Conservation (phyloP, 1,140 invertebrate species). For the Drosophila pruinosa region DNA sequence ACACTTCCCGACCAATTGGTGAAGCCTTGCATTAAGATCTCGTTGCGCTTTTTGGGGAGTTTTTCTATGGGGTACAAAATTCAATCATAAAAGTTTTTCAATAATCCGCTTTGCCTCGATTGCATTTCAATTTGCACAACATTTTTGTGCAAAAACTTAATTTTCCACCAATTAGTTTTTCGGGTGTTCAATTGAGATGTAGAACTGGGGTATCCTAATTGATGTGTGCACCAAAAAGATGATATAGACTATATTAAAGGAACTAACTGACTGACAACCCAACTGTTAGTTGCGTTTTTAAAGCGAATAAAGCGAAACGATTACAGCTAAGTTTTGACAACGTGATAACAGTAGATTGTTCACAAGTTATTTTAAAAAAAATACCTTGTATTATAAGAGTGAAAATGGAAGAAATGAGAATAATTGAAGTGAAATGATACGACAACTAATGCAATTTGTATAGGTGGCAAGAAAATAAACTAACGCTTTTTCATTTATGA, state of each 20-base stretch:
- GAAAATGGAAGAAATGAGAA: too few species aligned
- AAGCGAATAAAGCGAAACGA: too few species aligned
- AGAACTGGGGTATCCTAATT: slow-evolving; percentile 42
- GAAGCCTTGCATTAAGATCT: slow-evolving; percentile 49
- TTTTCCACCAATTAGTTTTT: slow-evolving; percentile 80
- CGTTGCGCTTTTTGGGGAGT: slow-evolving; percentile 55
- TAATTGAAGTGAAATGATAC: too few species aligned
- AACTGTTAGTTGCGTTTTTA: too few species aligned
- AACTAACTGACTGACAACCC: background rate
- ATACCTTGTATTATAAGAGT: too few species aligned
- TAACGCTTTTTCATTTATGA: too few species aligned
- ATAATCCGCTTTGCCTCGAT: slow-evolving; percentile 79
- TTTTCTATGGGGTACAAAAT: slow-evolving; percentile 55
- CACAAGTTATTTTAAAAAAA: too few species aligned
- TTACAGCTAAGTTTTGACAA: too few species aligned
- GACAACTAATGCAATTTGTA: too few species aligned
- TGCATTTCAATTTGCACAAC: slow-evolving; percentile 79
- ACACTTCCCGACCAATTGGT: background rate
- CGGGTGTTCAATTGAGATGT: background rate
- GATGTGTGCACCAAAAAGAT: slow-evolving; percentile 39
- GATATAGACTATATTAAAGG: background rate
- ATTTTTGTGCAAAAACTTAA: slow-evolving; percentile 77
- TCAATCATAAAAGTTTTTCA: slow-evolving; percentile 81
- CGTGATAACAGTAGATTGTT: too few species aligned
- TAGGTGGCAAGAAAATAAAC: too few species aligned